These are phyloP conservation scores for Cerastis leucographa DNA, from an alignment of 2,888 invertebrate genomes.

Conservation along the genomic window DNA sequence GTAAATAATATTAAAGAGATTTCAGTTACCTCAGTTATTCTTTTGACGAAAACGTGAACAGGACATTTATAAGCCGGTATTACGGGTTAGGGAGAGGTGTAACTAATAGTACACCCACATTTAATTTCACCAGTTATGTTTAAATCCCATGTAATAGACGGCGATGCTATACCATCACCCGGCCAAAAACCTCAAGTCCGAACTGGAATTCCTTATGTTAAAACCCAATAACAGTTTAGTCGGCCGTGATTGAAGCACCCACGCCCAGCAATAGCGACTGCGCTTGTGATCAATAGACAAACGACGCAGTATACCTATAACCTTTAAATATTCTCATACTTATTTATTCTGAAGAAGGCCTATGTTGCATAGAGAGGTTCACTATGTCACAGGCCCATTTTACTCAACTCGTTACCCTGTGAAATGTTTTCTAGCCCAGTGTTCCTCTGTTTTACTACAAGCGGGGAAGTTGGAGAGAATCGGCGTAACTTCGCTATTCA, in stretches of 20 bases:
- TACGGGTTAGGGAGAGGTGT: not conserved
- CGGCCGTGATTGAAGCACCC: not conserved
- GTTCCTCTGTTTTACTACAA: conserved; percentile 49
- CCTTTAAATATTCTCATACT: not conserved
- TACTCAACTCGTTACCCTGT: conserved; percentile 9
- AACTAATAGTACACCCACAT: not conserved
- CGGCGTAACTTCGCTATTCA: conserved; percentile 31
- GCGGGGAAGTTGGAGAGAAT: conserved; percentile 46
- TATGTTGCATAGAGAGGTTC: not conserved
- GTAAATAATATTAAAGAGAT: conserved; percentile 10
- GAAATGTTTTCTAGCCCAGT: conserved; percentile 48
- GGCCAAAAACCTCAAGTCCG: not conserved
- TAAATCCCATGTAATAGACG: not conserved
- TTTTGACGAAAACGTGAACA: not conserved
- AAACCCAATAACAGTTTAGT: not conserved
- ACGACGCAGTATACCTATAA: not conserved
- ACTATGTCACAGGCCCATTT: not conserved
- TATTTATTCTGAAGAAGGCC: not conserved
- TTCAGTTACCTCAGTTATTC: not conserved
- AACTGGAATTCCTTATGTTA: not conserved
- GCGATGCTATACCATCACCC: not conserved
- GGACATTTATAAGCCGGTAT: not conserved
- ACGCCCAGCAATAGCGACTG: not conserved
- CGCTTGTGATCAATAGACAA: not conserved
- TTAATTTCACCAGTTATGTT: not conserved